These are phyloP conservation scores for Drosophila histrio DNA, from an alignment of 2,888 invertebrate species.

Conservation along the genomic window DNA sequence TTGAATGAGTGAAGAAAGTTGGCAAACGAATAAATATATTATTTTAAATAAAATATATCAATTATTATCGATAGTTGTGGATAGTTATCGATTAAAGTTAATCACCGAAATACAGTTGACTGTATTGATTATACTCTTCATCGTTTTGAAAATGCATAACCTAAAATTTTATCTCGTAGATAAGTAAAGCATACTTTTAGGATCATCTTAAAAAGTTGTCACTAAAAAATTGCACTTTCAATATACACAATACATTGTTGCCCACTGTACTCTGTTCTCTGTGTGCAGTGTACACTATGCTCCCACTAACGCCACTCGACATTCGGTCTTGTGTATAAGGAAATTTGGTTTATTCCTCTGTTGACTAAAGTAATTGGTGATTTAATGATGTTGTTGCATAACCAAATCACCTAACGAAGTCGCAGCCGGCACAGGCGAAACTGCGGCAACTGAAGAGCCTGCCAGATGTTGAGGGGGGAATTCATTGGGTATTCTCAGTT, in stretches of 20 bases:
- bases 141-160: no score
- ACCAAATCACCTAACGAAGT: constrained; percentile 78
- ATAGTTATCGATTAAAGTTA: no score
- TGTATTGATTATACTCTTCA: no score
- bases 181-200: neutral
- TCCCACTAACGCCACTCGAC: constrained; percentile 47
- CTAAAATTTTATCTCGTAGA: neutral
- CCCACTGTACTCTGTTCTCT: constrained; percentile 31
- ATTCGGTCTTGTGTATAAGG: constrained; percentile 59
- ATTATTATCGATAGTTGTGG: no score
- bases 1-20: neutral
- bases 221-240: no score
- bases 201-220: no score
- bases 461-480: neutral
- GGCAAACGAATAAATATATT: no score
- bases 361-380: constrained; percentile 78
- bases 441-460: constrained; percentile 8
- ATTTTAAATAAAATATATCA: no score
- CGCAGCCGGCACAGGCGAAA: constrained; percentile 31
- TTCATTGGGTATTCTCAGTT: constrained; percentile 50
- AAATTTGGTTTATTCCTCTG: constrained; percentile 77
- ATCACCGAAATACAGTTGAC: no score
- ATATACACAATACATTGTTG: neutral
- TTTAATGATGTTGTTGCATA: constrained; percentile 79
- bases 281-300: constrained; percentile 32